Percentiles rank a stretch among this genome's conserved stretches.
These are phyloP conservation scores for Aleiodes sp. DNA, from an alignment of 1,140 invertebrate species.

Conservation along the genomic window DNA sequence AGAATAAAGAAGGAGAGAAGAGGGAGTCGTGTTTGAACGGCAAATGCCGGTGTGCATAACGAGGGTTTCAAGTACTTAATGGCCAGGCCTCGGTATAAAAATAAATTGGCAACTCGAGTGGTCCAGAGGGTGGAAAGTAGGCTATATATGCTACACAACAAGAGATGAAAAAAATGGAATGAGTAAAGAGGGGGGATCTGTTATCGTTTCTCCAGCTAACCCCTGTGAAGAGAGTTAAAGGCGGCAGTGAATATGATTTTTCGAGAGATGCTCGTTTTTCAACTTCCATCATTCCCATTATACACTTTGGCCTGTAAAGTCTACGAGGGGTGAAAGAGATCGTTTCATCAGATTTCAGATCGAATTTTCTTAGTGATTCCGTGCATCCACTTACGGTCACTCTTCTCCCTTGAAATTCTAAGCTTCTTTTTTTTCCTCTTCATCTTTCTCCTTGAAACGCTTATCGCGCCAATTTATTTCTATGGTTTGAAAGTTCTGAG, in stretches of 20 bases:
- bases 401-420: too few relatives aligned
- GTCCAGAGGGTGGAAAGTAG: conserved; percentile 11
- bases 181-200: background rate
- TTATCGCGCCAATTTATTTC: conserved; percentile 28
- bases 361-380: conserved; percentile 26
- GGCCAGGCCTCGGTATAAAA: conserved; percentile 35
- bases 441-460: conserved; percentile 21
- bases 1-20: background rate
- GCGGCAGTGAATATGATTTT: conserved; percentile 30
- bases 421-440: background rate
- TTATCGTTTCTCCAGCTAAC: conserved; percentile 9
- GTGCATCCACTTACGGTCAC: background rate
- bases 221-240: background rate
- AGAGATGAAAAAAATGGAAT: background rate
- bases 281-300: background rate
- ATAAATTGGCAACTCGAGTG: conserved; percentile 40
- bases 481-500: background rate
- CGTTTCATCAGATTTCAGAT: conserved; percentile 17
- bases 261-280: conserved; percentile 33
- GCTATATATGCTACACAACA: conserved; percentile 1
- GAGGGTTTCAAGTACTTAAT: conserved; percentile 41
- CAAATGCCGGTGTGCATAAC: conserved; percentile 29
- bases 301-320: conserved; percentile 13
- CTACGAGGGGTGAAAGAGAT: conserved; percentile 24
- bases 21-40: background rate